Evolutionary conservation across 2,888 invertebrate species (phyloP), one percentile per base, ranked within the genome.

Genomic region (Chrysomela aeneicollis): DNA sequence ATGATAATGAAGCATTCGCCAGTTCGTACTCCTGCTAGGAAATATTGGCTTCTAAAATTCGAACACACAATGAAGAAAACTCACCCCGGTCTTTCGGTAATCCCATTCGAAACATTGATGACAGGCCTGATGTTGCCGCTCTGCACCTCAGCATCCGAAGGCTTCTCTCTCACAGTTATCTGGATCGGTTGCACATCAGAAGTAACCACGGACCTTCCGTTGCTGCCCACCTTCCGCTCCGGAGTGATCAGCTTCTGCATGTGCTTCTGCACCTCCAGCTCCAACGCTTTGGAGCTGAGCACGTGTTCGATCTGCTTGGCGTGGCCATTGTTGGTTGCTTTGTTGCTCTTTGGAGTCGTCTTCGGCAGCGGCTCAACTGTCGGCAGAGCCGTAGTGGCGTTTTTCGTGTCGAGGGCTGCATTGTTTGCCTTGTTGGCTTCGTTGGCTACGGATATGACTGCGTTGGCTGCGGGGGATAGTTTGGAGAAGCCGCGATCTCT

Each of bases 111-210:
- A 19, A 79, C 74, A 59, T 76, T 76, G 51, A 74, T 72, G 12
- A 79, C 76, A 15, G 79, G 67, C 49, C 81, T 73, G 15, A 82
- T 76, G 64, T 83, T 83, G 2, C 83, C 83, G 73, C 83, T 83
- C 71, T 83, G 82, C 58, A 83, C 82, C 21, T 83, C 83, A 49
- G 77, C 73, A 59, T 82, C 78, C 12, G 76, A 76, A 3, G 81
- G 80, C 66, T 81, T 82, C 60, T 82, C 83, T 66, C 79, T 79
- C 22, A 83, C 83, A 15, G 76, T 78, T 35, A 83, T 83, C 66
- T 77, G 76, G 59, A 83, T 82, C 1, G 83, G 83, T 71, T 81
- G 78, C 2, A 82, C 82, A 72, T 83, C 82, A 4, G 77, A 75
- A 5, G 80, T 79, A 49, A 83, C 76, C 22, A 82, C 76, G 17